phyloP scores from a whole-genome alignment of 2,113 vertebrate species.

The Urocynchramus pylzowi region DNA sequence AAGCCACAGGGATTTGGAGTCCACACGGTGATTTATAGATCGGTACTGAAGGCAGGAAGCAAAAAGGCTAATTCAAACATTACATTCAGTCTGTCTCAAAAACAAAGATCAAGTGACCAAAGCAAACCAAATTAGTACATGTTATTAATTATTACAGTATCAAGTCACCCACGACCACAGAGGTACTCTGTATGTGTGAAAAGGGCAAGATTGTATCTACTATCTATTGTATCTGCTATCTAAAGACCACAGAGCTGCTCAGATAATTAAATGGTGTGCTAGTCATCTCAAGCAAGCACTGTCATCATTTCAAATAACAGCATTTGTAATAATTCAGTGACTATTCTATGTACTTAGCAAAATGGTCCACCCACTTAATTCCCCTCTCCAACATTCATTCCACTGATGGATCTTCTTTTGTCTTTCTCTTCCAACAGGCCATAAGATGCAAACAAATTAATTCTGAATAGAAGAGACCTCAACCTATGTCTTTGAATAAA shows the following conservation, averaged over 20 bases:
- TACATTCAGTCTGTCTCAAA: neutral
- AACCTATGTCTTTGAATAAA: neutral
- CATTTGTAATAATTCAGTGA: neutral
- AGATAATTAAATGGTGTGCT: neutral
- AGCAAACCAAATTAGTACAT: neutral
- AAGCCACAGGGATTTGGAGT: constrained; percentile 80
- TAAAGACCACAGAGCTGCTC: neutral
- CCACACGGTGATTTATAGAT: constrained; percentile 93
- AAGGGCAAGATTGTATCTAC: neutral
- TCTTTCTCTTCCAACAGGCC: neutral
- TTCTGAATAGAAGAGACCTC: neutral
- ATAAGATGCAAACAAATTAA: neutral
- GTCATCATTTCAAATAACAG: neutral
- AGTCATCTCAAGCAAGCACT: neutral
- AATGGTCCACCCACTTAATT: neutral
- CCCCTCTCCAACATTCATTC: neutral
- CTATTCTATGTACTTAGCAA: fast-evolving
- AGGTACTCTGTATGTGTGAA: neutral
- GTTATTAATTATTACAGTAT: neutral
- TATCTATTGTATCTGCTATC: neutral
- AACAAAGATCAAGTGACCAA: neutral
- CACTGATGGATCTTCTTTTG: neutral
- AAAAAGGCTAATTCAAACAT: neutral
- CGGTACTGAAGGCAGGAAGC: constrained; percentile 79
- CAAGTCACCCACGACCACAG: neutral